Conservation (phyloP, 1,140 invertebrate species). For the Mizuhopecten yessoensis region DNA sequence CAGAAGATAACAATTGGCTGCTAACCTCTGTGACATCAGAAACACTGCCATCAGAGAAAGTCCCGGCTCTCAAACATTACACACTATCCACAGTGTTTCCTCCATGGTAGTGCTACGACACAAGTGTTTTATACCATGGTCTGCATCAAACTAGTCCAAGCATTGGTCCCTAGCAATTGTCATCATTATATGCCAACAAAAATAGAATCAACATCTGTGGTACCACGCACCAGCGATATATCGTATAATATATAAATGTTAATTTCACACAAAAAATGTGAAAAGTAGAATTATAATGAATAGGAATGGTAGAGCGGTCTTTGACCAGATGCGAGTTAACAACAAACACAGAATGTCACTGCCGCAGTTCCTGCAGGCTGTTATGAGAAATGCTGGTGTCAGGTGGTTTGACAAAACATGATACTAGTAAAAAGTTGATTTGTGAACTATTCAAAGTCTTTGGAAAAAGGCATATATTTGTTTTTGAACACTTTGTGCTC, state of each 20-base stretch:
- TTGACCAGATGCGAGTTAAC: not conserved
- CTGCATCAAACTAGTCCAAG: not conserved
- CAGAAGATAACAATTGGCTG: not conserved
- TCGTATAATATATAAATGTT: conserved; percentile 13
- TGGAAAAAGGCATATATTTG: conserved; percentile 38
- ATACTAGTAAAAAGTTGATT: conserved; percentile 27
- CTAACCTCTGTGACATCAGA: conserved; percentile 24
- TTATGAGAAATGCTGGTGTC: conserved; percentile 38
- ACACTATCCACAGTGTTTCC: not conserved
- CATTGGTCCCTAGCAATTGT: conserved; percentile 14
- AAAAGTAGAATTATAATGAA: conserved; percentile 39
- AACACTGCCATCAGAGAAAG: not conserved
- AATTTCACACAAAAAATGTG: conserved; percentile 35
- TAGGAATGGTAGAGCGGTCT: conserved; percentile 37
- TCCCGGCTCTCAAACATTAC: not conserved
- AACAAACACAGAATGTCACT: conserved; percentile 38
- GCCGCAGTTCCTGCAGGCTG: conserved; percentile 35
- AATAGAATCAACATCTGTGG: conserved; percentile 34
- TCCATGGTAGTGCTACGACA: not conserved
- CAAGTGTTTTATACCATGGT: not conserved
- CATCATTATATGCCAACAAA: conserved; percentile 33
- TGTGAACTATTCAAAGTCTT: conserved; percentile 14
- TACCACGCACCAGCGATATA: conserved; percentile 22
- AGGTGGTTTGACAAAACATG: conserved; percentile 38
- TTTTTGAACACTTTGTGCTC: conserved; percentile 38